Conservation (phyloP, 1,140 invertebrate genomes). For the Leguminivora glycinivorella region DNA sequence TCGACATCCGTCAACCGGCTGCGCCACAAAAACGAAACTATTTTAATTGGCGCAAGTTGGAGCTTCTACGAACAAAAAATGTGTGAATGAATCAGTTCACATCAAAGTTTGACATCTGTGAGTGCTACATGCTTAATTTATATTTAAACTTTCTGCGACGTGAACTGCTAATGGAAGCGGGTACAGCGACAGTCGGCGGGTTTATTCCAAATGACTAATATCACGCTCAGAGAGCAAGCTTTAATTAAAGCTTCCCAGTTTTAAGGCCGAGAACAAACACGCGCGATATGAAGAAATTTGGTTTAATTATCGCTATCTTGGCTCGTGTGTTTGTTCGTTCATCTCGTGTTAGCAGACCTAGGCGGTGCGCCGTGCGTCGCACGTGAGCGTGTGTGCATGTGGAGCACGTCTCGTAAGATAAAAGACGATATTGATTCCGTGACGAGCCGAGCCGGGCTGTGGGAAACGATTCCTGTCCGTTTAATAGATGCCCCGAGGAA, state of each 20-base stretch:
- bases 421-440: slow-evolving; percentile 77
- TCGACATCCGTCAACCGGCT: slow-evolving; percentile 57
- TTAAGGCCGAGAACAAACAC: slow-evolving; percentile 45
- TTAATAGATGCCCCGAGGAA: slow-evolving; percentile 73
- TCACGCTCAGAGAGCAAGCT: slow-evolving; percentile 42
- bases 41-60: slow-evolving; percentile 75
- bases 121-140: slow-evolving; percentile 2
- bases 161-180: background rate
- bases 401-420: slow-evolving; percentile 75
- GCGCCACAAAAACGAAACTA: slow-evolving; percentile 68
- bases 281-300: slow-evolving; percentile 52
- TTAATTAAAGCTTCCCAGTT: slow-evolving; percentile 55
- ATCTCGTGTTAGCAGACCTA: slow-evolving; percentile 45
- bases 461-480: slow-evolving; percentile 72
- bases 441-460: slow-evolving; percentile 70
- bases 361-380: slow-evolving; percentile 27
- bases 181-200: background rate
- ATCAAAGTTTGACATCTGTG: slow-evolving; percentile 50
- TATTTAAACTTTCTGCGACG: background rate
- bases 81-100: slow-evolving; percentile 60
- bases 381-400: slow-evolving; percentile 53
- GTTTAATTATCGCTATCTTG: slow-evolving; percentile 57
- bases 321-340: slow-evolving; percentile 44
- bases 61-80: slow-evolving; percentile 57
- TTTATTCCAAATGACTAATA: slow-evolving; percentile 45